Evolutionary conservation across 1,140 invertebrate genomes (phyloP).

Genomic region (Caenorhabditis latens): DNA sequence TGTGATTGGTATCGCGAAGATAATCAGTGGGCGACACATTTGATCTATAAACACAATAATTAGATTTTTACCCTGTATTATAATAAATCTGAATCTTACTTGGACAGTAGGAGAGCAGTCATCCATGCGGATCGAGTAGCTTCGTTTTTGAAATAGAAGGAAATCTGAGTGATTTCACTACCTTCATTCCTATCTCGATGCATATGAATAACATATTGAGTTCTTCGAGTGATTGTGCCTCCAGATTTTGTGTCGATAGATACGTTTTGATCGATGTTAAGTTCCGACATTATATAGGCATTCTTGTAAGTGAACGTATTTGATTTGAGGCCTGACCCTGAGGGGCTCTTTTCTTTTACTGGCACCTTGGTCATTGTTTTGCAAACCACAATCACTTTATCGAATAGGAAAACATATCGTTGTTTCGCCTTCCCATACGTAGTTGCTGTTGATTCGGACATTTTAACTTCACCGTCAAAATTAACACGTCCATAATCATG

Average conservation of each 20-base stretch:
- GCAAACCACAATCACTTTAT: conserved; percentile 68
- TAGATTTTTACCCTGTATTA: background rate
- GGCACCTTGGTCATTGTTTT: background rate
- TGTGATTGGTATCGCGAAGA: conserved; percentile 55
- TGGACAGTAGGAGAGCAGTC: conserved; percentile 9
- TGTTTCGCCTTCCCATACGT: conserved; percentile 63
- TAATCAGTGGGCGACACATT: conserved; percentile 59
- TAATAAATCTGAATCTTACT: conserved; percentile 45
- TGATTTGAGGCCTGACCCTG: conserved; percentile 37
- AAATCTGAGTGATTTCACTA: background rate
- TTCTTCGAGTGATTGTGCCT: conserved; percentile 13
- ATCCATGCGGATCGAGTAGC: background rate
- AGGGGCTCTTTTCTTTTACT: background rate
- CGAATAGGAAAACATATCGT: conserved; percentile 68
- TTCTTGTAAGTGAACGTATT: conserved; percentile 65
- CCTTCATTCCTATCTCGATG: background rate
- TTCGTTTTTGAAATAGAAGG: conserved; percentile 16
- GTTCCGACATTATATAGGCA: conserved; percentile 62
- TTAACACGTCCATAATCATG: conserved; percentile 90
- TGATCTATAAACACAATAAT: conserved; percentile 46
- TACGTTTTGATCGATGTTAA: conserved; percentile 48
- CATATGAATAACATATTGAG: conserved; percentile 23
- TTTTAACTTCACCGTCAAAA: conserved; percentile 92
- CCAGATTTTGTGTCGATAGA: conserved; percentile 34
- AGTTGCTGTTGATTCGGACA: conserved; percentile 77